Conservation (phyloP, 2,113 vertebrate genomes). For the Charina bottae region DNA sequence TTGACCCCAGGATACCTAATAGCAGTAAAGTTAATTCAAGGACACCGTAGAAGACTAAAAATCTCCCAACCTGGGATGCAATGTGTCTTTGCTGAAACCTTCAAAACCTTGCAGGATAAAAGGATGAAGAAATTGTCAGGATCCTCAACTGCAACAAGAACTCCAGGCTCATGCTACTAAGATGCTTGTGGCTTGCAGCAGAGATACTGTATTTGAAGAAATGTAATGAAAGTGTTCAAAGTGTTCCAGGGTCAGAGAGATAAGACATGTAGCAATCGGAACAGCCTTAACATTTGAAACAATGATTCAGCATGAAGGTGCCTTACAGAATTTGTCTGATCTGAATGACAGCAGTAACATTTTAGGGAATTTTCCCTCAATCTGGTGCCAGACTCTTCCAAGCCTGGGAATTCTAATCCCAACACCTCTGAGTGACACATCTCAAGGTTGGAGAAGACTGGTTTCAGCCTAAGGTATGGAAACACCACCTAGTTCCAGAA, state of each 20-base stretch:
- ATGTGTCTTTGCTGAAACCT: neutral
- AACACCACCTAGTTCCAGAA: neutral
- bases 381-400: neutral
- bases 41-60: neutral
- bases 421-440: neutral
- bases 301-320: neutral
- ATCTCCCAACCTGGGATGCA: too few species aligned
- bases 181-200: neutral
- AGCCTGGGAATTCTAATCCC: neutral
- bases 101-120: neutral
- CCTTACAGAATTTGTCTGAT: neutral
- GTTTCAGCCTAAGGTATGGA: neutral
- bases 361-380: neutral
- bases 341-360: neutral
- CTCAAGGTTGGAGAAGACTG: neutral
- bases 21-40: too few species aligned
- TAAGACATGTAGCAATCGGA: neutral
- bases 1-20: neutral
- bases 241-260: neutral
- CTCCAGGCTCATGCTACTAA: neutral
- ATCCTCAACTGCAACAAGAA: neutral
- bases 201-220: neutral
- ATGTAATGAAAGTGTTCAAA: neutral
- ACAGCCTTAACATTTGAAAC: neutral
- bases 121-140: neutral